phyloP scores from a whole-genome alignment of 1,140 invertebrate genomes.

The Trachymyrmex septentrionalis region DNA sequence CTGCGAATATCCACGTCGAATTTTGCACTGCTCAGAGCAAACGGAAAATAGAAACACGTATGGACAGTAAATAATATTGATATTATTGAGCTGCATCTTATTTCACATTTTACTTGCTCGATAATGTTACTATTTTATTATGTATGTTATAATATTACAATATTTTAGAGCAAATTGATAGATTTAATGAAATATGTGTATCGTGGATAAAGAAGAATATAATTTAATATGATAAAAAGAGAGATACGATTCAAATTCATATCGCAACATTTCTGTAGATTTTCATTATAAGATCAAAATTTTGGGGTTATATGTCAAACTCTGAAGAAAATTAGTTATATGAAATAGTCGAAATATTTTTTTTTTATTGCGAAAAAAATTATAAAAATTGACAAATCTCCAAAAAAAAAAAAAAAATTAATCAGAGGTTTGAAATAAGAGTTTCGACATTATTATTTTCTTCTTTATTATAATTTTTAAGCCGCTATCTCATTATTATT shows the following conservation, averaged over 20 bases:
- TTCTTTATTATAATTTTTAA: background rate
- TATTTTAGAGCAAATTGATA: background rate
- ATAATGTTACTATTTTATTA: background rate
- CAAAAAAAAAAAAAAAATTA: background rate
- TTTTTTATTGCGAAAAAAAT: background rate
- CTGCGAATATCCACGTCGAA: slow-evolving; percentile 48
- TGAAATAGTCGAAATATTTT: background rate
- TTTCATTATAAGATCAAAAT: background rate
- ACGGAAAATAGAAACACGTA: slow-evolving; percentile 29
- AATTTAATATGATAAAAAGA: too few relatives aligned
- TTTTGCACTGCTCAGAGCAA: slow-evolving; percentile 2
- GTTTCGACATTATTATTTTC: background rate
- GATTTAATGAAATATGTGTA: background rate
- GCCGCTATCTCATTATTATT: background rate
- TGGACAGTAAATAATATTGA: slow-evolving; percentile 39
- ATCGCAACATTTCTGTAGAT: background rate
- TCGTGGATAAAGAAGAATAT: background rate
- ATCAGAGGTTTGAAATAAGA: background rate
- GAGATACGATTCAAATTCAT: background rate
- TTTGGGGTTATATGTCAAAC: background rate
- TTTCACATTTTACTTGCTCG: background rate
- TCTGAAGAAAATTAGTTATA: background rate
- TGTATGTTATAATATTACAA: too few relatives aligned
- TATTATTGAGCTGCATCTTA: slow-evolving; percentile 24
- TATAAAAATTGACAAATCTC: background rate